Conservation (phyloP, 2,888 invertebrate genomes). For the Mycalesis mineus region DNA sequence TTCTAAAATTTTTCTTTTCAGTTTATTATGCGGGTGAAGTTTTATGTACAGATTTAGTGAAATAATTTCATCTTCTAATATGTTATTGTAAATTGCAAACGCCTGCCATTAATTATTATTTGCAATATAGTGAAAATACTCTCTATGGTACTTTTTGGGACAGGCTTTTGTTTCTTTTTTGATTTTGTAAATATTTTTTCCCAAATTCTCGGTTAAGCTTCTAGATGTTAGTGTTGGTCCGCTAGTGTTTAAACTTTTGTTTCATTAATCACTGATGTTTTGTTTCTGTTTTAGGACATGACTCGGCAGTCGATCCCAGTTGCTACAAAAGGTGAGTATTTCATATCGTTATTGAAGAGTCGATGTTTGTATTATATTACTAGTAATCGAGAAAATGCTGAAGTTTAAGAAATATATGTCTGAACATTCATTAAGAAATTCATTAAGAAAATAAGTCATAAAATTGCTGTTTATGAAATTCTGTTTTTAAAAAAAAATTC, state of each 20-base stretch:
- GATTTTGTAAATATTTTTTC: slow-evolving; percentile 25
- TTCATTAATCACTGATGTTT: slow-evolving; percentile 37
- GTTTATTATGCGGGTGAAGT: slow-evolving; percentile 14
- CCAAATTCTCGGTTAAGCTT: not conserved
- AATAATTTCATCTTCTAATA: not conserved
- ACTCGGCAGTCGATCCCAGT: slow-evolving; percentile 76
- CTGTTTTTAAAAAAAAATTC: no score
- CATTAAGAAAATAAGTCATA: no score
- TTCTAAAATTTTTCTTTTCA: slow-evolving; percentile 7
- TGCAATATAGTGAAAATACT: not conserved
- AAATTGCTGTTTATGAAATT: no score
- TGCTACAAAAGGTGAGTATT: slow-evolving; percentile 70
- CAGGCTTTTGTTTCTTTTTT: slow-evolving; percentile 10
- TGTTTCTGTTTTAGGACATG: slow-evolving; percentile 73
- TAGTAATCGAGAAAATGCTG: slow-evolving; percentile 20
- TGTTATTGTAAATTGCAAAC: not conserved
- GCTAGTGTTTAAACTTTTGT: slow-evolving; percentile 4
- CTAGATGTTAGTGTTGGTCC: slow-evolving; percentile 9
- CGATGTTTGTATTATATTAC: not conserved
- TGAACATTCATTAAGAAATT: no score
- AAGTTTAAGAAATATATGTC: slow-evolving; percentile 1
- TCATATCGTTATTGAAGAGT: not conserved
- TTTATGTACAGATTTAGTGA: slow-evolving; percentile 5
- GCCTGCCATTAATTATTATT: not conserved
- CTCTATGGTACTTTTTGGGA: slow-evolving; percentile 5